Base-by-base conservation (phyloP, 2,888 invertebrate species). In the Trypoxylon attenuatum region DNA sequence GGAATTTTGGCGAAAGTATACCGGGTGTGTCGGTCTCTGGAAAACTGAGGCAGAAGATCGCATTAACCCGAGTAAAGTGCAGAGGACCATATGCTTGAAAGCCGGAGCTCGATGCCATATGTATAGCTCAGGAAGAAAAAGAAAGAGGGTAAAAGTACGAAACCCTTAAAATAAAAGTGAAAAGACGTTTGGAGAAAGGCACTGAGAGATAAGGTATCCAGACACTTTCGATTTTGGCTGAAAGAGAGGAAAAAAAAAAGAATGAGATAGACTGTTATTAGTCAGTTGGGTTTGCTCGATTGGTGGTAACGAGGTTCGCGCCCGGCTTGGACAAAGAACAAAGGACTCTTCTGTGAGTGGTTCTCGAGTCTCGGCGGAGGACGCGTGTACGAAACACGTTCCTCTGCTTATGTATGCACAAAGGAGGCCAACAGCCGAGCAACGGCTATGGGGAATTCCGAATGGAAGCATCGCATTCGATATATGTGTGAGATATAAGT, bases 321-420 rank as follows among this genome's bases (percentile, higher is more conserved):
- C 55, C 55, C 42, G 57, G 60, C 42, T 69, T 70, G 62, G 75
- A 79, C 79, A 79, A 79, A 79, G 79, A 76, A 79, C 79, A 79
- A 79, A 79, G 79, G 61, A 71, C 64, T 75, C 70, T 68, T 76
- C 70, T 73, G 72, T 59, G 51, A 55, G 45, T 46, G 33, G 33
- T 33, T 10, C 33, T n/a, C n/a, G n/a, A n/a, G n/a, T n/a, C n/a
- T n/a, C 33, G 33, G 33, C n/a, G n/a, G 33, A 33, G 33, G 13
- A 33, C 10, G 10, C 42, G 22, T 65, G 45, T 56, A 58, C 51
- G 67, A 65, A 65, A 62, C 68, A 64, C 68, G 71, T 73, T 68
- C 64, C 57, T 54, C 71, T 71, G 59, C 21, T 43, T 21, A 43
- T 58, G 49, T 73, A 73, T 58, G 60, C 47, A 68, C 58, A 73